Conservation (phyloP, 2,888 invertebrate species). For the Pollenia griseotomentosa region DNA sequence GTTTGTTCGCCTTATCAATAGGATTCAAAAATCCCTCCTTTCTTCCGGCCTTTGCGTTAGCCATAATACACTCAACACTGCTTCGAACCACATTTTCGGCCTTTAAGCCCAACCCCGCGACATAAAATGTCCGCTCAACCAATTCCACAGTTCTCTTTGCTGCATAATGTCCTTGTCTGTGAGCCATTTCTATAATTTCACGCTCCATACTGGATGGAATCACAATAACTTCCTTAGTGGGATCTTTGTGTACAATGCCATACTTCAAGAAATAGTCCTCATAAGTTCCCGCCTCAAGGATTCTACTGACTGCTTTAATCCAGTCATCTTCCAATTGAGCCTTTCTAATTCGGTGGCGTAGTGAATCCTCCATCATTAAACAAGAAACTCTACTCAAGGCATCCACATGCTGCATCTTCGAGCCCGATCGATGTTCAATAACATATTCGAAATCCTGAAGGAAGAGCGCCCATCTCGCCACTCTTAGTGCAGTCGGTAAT, state of each 20-base stretch:
- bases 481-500: conserved; percentile 73
- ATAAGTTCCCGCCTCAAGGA: too few species aligned
- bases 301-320: too few species aligned
- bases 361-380: conserved; percentile 32
- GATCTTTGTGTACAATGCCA: too few species aligned
- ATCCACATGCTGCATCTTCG: conserved; percentile 70
- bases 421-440: conserved; percentile 32
- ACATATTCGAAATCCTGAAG: background rate
- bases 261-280: too few species aligned
- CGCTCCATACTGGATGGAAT: conserved; percentile 79
- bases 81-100: background rate
- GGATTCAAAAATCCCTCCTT: conserved; percentile 78
- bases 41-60: conserved; percentile 77
- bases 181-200: conserved; percentile 79
- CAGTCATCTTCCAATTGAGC: conserved; percentile 47
- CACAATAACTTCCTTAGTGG: conserved; percentile 76
- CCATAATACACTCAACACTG: background rate
- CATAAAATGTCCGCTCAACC: background rate
- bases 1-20: conserved; percentile 78
- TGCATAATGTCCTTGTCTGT: conserved; percentile 80
- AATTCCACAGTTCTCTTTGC: conserved; percentile 2
- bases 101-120: too few species aligned
- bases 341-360: conserved; percentile 56
- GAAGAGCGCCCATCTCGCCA: conserved; percentile 65
- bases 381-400: conserved; percentile 2